Base-by-base conservation (phyloP, 2,888 invertebrate species). In the Andricus quercusramuli region DNA sequence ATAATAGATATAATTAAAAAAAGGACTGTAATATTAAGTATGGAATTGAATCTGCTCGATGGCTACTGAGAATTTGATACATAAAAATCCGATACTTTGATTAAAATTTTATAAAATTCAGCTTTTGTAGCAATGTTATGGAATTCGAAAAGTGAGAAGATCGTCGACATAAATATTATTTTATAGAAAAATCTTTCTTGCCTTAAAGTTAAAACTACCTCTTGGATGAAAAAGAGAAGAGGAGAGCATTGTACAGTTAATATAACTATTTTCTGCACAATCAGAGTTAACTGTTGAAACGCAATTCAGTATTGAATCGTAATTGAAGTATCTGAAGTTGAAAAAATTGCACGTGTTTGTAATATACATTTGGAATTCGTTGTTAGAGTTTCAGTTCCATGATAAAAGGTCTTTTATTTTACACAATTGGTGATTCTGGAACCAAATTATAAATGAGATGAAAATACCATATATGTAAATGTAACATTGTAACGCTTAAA, bases 251-350 rank as follows among this genome's bases (percentile, higher is more conserved):
- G 29, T 4, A 17, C 17, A 17, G 25, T 65, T 32, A 65, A 64
- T 64, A 15, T 29, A 29, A 64, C 64, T 64, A 25, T 25, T 8
- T 64, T 29, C 64, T 13, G 0, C 17, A 29, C 65, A 65, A 65
- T 64, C 25, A 64, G 17, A 17, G 17, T 32, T 25, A 25, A 65
- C 32, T 32, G 17, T 65, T 65, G 32, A 65, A 65, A 65, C 2
- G 32, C 20, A 65, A 65, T 32, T 32, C 17, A 20, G 32, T 65
- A 20, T 32, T 65, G 32, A 65, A 65, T 65, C 29, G 20, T 65
- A 65, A 65, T 65, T 32, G 32, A 32, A 20, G 32, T 66, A 66
- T 66, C 37, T 20, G 37, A 66, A 66, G 32, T 37, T 66, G 65
- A 66, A 66, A 64, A 37, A 66, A 11, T 20, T 66, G 20, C 20